phyloP scores from a whole-genome alignment of 2,888 invertebrate species.

The Acanthococcus lagerstroemiae region DNA sequence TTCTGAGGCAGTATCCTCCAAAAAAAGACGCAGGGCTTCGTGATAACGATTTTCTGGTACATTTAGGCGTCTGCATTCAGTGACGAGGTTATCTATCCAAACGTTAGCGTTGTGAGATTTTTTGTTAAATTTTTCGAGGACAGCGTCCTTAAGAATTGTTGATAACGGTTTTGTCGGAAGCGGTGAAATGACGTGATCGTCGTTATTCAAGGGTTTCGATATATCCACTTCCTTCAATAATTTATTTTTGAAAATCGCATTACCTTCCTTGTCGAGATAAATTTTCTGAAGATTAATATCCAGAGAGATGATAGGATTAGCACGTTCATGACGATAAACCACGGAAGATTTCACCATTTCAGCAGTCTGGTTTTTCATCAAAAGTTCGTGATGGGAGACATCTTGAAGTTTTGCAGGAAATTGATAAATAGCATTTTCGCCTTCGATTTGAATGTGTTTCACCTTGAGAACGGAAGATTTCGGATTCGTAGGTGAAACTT shows the following conservation, averaged over 20 bases:
- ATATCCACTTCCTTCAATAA: neutral
- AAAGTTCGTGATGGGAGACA: neutral
- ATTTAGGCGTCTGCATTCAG: neutral
- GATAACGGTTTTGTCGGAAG: neutral
- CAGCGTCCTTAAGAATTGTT: constrained; percentile 4
- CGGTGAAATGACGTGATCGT: neutral
- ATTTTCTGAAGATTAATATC: constrained; percentile 1
- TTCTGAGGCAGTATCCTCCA: neutral
- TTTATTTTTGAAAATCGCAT: neutral
- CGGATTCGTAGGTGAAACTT: neutral
- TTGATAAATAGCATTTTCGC: neutral
- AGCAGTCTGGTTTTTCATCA: neutral
- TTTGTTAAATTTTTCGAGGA: neutral
- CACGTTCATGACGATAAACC: neutral
- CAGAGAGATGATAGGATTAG: neutral
- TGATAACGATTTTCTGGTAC: neutral
- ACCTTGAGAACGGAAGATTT: neutral
- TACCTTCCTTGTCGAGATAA: neutral
- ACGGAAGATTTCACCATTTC: neutral
- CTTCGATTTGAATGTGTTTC: constrained; percentile 2
- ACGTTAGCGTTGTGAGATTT: neutral
- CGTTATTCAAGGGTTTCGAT: neutral
- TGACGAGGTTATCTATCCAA: neutral
- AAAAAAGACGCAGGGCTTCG: neutral
- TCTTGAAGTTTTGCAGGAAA: neutral